Base-by-base conservation (phyloP, 1,140 invertebrate species). In the Drosophila rhopaloa region DNA sequence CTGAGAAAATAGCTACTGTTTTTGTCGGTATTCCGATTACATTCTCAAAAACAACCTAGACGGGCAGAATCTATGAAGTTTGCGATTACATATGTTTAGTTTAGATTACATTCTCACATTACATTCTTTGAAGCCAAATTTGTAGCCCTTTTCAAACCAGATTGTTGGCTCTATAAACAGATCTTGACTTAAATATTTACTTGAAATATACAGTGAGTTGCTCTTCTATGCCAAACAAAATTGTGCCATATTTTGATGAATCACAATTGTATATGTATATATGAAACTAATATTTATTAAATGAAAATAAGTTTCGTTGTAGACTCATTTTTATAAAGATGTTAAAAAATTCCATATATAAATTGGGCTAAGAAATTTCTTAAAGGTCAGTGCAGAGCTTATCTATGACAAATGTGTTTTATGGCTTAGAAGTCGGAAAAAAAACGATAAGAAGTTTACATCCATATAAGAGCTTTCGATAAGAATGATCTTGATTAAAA, bases 401-500 rank as follows among this genome's bases (percentile, higher is more conserved):
- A 58, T 41, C 59, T 41, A 40, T 7, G 27, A 62, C 16, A 43
- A 51, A 35, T 35, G 4, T 29, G 19, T 32, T 57, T 58, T 58
- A 62, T 41, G 53, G 54, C 13, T 16, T 16, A 24, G 19, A 58
- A 41, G 4, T 13, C 37, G 24, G 13, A 5, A 11, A 27, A 27
- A 57, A 7, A 29, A 13, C 14, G 51, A 41, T 41, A 55, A 40
- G 53, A n/a, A 16, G 27, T 14, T 8, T 43, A 27, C 10, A 9
- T 9, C 53, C 58, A 60, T 60, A 16, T 55, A 40, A 11, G n/a
- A 11, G 11, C 14, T 41, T 14, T 61, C 27, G 35, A 57, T 56
- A 11, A 16, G 5, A 32, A 55, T 56, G 5, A 29, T 16, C 19
- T 11, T 11, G 13, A 4, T 16, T 4, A n/a, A 35, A 50, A 8